Evolutionary conservation across 2,113 vertebrate species (phyloP).

Genomic region (Apodemus sylvaticus): DNA sequence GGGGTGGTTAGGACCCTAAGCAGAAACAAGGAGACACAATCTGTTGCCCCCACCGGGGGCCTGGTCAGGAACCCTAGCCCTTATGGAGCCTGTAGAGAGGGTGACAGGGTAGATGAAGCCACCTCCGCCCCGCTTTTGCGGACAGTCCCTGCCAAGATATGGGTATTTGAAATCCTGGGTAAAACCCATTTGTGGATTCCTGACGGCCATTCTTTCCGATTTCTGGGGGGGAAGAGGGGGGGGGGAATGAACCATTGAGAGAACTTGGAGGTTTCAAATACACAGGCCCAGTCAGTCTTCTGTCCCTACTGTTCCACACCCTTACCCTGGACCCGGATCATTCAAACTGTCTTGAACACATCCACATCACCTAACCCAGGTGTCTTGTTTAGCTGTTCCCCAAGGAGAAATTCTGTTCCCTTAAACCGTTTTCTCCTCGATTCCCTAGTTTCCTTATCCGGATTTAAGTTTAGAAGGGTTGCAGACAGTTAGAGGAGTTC

Average conservation of each 20-base stretch:
- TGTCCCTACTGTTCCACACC: neutral
- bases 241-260: neutral
- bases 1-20: neutral
- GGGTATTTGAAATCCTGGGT: neutral
- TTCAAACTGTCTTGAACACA: neutral
- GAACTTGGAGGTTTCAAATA: neutral
- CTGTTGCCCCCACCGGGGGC: conserved; percentile 8
- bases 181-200: neutral
- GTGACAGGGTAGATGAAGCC: neutral
- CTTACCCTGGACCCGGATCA: neutral
- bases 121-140: neutral
- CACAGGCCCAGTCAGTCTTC: neutral
- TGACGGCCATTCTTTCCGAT: neutral
- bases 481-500: neutral
- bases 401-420: neutral
- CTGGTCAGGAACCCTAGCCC: neutral
- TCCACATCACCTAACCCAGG: neutral
- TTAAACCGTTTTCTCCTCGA: neutral
- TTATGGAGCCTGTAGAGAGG: neutral
- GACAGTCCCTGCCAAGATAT: neutral
- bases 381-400: neutral
- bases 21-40: neutral
- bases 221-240: neutral
- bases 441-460: neutral
- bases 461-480: neutral